A percentile compares a stretch with the other conserved stretches of the same genome.
Evolutionary conservation across 2,888 invertebrate genomes (phyloP).

Genomic region (Thereva unica): DNA sequence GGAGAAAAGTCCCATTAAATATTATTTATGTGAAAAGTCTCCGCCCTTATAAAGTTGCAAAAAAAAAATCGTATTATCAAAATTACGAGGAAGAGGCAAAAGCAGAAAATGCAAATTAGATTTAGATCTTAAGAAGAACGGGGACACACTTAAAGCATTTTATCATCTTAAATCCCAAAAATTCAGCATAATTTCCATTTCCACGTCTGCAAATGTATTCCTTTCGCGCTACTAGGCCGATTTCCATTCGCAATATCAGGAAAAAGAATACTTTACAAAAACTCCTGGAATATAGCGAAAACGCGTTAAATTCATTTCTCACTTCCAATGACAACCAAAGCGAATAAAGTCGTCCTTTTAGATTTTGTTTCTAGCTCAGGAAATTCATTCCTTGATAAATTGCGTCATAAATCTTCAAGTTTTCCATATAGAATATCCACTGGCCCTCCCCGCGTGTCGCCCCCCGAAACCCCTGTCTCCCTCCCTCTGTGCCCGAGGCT

Average conservation of each 20-base stretch:
- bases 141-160: slow-evolving; percentile 2
- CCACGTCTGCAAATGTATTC: background rate
- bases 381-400: slow-evolving; percentile 33
- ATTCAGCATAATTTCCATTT: slow-evolving; percentile 6
- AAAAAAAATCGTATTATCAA: slow-evolving; percentile 17
- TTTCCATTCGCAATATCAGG: no score
- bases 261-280: no score
- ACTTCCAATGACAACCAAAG: no score
- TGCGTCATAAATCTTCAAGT: slow-evolving; percentile 28
- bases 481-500: background rate
- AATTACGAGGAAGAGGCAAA: background rate
- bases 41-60: no score
- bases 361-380: slow-evolving; percentile 22
- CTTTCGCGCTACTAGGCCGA: slow-evolving; percentile 14
- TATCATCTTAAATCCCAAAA: slow-evolving; percentile 14
- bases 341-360: background rate
- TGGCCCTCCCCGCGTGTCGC: background rate
- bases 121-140: background rate
- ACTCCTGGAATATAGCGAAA: no score
- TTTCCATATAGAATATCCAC: background rate
- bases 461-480: slow-evolving; percentile 9
- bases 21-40: no score
- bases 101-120: slow-evolving; percentile 13
- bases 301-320: no score
- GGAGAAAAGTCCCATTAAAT: no score